phyloP scores from a whole-genome alignment of 2,797 vertebrate species.

The Hippoglossus hippoglossus region DNA sequence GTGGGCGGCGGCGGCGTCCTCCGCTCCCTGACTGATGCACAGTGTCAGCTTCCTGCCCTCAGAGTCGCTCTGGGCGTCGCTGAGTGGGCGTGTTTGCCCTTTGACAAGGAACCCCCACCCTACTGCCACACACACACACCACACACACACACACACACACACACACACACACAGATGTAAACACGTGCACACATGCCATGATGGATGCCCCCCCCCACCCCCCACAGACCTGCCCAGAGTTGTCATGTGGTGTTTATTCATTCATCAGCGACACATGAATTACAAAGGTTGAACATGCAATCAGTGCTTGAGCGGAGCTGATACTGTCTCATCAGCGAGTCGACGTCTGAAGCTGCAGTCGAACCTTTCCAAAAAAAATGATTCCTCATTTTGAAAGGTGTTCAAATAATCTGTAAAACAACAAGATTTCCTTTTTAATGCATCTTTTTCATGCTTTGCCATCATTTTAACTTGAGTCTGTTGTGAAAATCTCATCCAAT shows the following conservation, averaged over 20 bases:
- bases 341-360: background rate
- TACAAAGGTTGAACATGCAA: constrained; percentile 33
- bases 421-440: too few relatives aligned
- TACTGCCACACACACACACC: background rate
- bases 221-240: constrained; percentile 9
- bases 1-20: constrained; percentile 43
- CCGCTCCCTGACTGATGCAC: constrained; percentile 51
- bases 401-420: too few relatives aligned
- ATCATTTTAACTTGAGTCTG: too few relatives aligned
- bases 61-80: background rate
- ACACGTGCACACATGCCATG: constrained; percentile 7
- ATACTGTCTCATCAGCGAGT: constrained; percentile 14
- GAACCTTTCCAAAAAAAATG: too few relatives aligned
- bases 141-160: constrained; percentile 4
- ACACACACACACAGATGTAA: background rate
- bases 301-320: constrained; percentile 15
- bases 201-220: background rate
- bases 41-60: constrained; percentile 54
- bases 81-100: constrained; percentile 61
- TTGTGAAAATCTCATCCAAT: too few relatives aligned
- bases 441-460: too few relatives aligned
- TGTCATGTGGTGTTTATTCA: constrained; percentile 17
- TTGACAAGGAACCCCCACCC: constrained; percentile 39
- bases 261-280: constrained; percentile 18
- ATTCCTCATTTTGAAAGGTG: too few relatives aligned